Evolutionary conservation across 1,140 invertebrate species (phyloP).

Genomic region (Drosophila varians): DNA sequence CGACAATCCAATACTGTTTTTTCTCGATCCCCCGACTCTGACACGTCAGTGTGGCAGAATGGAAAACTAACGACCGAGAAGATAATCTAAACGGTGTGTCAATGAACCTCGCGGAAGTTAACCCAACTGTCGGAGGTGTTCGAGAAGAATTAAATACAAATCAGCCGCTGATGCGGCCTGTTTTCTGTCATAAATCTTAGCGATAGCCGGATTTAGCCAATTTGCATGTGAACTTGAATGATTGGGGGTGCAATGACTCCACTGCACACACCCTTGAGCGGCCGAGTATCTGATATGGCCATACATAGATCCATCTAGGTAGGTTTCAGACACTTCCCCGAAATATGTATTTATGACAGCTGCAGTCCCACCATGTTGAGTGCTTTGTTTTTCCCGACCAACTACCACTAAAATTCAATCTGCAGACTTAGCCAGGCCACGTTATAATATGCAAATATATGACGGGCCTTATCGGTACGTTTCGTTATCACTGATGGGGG

Average conservation of each 20-base stretch:
- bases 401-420: constrained; percentile 36
- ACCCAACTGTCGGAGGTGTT: constrained; percentile 42
- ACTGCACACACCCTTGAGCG: constrained; percentile 49
- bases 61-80: constrained; percentile 29
- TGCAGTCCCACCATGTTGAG: constrained; percentile 40
- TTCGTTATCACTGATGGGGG: constrained; percentile 47
- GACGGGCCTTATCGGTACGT: constrained; percentile 51
- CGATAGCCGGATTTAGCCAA: constrained; percentile 63
- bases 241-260: constrained; percentile 64
- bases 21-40: constrained; percentile 13
- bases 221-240: constrained; percentile 77
- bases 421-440: constrained; percentile 48
- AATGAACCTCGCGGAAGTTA: constrained; percentile 68
- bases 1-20: constrained; percentile 16
- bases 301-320: constrained; percentile 27
- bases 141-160: constrained; percentile 56
- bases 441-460: constrained; percentile 72
- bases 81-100: constrained; percentile 51
- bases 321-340: constrained; percentile 20
- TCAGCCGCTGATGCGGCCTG: constrained; percentile 48
- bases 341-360: constrained; percentile 51
- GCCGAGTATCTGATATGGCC: constrained; percentile 17
- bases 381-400: constrained; percentile 49
- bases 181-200: constrained; percentile 70
- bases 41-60: constrained; percentile 24